phyloP scores from a whole-genome alignment of 2,113 vertebrate genomes.

The Leucosticte australis region DNA sequence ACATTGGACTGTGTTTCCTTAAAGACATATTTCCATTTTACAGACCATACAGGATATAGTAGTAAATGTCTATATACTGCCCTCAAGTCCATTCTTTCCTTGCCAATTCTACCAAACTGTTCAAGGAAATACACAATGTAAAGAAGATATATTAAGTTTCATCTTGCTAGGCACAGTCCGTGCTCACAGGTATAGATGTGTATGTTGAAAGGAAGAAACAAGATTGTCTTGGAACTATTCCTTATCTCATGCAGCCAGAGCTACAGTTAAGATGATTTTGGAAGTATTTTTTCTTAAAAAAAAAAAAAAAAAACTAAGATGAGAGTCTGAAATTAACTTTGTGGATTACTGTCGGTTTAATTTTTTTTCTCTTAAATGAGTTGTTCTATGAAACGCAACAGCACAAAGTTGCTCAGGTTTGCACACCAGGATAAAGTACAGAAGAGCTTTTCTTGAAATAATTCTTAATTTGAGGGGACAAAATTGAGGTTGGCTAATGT shows the following conservation, averaged over 20 bases:
- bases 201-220: constrained; percentile 21
- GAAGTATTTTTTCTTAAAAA: neutral
- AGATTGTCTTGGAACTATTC: neutral
- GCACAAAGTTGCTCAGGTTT: neutral
- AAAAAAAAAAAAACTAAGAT: neutral
- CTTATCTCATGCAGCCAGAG: constrained; percentile 41
- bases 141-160: neutral
- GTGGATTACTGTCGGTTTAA: neutral
- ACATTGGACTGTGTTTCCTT: neutral
- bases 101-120: neutral
- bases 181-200: neutral
- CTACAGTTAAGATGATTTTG: constrained; percentile 11
- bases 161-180: neutral
- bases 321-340: neutral
- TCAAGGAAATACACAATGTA: constrained; percentile 1
- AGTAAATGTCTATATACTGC: neutral
- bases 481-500: neutral
- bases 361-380: neutral
- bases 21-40: neutral
- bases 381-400: neutral
- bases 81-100: neutral
- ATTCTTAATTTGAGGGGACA: neutral
- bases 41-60: neutral
- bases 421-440: neutral
- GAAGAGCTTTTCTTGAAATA: neutral